These are phyloP conservation scores for Sylvietta virens DNA, from an alignment of 2,113 vertebrate species.

Conservation along the genomic window DNA sequence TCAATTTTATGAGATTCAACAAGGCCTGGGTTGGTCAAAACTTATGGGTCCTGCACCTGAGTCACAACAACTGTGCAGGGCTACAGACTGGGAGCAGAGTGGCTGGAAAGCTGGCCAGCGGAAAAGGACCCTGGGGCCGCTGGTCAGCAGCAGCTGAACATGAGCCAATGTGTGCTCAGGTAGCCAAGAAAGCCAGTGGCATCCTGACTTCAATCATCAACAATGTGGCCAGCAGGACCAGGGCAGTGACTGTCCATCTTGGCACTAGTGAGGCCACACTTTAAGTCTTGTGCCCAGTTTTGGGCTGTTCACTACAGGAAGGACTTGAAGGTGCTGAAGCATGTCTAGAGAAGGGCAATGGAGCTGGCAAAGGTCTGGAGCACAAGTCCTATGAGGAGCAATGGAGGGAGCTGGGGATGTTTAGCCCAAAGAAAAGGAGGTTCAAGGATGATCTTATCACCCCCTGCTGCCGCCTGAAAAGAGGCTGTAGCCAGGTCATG, in stretches of 20 bases:
- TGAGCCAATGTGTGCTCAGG: fast-evolving
- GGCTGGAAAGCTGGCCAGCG: not conserved
- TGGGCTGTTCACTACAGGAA: not conserved
- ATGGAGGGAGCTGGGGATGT: not conserved
- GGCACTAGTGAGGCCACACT: not conserved
- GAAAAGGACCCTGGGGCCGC: not conserved
- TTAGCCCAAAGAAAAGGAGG: not conserved
- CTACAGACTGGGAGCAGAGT: not conserved
- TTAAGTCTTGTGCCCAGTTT: not conserved
- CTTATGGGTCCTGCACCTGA: not conserved
- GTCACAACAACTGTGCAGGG: not conserved
- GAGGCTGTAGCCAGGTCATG: not conserved
- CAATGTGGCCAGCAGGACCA: not conserved
- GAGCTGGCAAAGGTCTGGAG: not conserved
- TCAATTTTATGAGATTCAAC: not conserved
- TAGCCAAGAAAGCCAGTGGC: not conserved
- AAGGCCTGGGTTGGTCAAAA: too few relatives aligned
- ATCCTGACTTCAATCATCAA: not conserved
- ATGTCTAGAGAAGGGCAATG: not conserved
- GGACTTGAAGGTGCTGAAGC: not conserved
- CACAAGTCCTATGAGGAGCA: not conserved
- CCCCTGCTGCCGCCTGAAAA: not conserved
- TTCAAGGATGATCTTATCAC: too few relatives aligned
- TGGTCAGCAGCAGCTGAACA: not conserved
- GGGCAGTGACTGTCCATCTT: not conserved